Evolutionary conservation across 2,113 vertebrate species (phyloP).

Genomic region (Salvelinus alpinus): DNA sequence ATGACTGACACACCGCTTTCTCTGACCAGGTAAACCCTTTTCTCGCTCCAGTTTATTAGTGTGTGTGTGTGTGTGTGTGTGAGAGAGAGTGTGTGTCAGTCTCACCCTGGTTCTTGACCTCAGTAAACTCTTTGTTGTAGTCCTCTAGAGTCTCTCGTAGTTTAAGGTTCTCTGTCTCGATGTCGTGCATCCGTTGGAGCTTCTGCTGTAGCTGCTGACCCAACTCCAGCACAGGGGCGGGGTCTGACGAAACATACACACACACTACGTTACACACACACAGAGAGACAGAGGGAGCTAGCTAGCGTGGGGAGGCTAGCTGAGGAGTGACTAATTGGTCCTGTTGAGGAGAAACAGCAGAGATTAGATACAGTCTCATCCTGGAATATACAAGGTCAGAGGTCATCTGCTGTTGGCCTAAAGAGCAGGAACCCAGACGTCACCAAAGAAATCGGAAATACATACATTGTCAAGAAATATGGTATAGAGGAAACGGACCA

Average conservation of each 20-base stretch:
- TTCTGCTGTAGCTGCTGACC: conserved; percentile 97
- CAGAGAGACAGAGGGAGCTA: too few relatives aligned
- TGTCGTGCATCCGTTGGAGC: conserved; percentile 96
- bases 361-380: not conserved
- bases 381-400: too few relatives aligned
- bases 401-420: too few relatives aligned
- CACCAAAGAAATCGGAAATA: too few relatives aligned
- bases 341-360: conserved; percentile 19
- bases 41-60: not conserved
- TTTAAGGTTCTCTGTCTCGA: conserved; percentile 98
- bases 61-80: conserved; percentile 2
- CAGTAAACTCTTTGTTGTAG: conserved; percentile 97
- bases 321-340: conserved; percentile 16
- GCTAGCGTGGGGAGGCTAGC: not conserved
- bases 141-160: conserved; percentile 97
- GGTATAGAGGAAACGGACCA: too few relatives aligned
- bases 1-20: too few relatives aligned
- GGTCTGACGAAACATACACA: conserved; percentile 75
- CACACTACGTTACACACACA: not conserved
- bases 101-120: conserved; percentile 98
- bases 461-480: too few relatives aligned
- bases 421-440: too few relatives aligned
- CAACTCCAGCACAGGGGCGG: conserved; percentile 90
- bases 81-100: conserved; percentile 6
- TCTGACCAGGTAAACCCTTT: not conserved